These are phyloP conservation scores for Amphipoea lucens DNA, from an alignment of 2,888 invertebrate genomes.

Conservation along the genomic window DNA sequence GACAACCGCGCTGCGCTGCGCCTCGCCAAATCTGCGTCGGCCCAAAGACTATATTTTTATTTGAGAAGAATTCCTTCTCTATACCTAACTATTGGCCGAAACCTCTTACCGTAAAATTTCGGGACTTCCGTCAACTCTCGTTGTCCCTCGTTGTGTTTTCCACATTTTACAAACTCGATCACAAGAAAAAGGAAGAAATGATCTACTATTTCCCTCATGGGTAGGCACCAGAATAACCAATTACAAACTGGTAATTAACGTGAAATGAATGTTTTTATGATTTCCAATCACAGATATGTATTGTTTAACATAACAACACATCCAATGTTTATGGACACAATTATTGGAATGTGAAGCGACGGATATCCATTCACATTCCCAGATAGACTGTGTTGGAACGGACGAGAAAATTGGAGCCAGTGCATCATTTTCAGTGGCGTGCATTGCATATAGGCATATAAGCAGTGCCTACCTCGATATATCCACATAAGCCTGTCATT, in stretches of 20 bases:
- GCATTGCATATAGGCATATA: too few species aligned
- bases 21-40: too few species aligned
- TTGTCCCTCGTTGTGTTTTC: background rate
- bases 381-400: background rate
- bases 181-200: slow-evolving; percentile 3
- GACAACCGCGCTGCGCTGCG: too few species aligned
- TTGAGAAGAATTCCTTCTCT: background rate
- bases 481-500: too few species aligned
- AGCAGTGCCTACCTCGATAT: too few species aligned
- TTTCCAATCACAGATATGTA: slow-evolving; percentile 13
- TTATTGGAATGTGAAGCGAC: slow-evolving; percentile 19
- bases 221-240: background rate
- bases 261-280: slow-evolving; percentile 24
- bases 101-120: background rate
- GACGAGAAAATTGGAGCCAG: background rate
- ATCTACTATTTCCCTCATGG: background rate
- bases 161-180: slow-evolving; percentile 5
- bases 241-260: slow-evolving; percentile 20
- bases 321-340: slow-evolving; percentile 3
- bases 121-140: too few species aligned
- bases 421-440: background rate
- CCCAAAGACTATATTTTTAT: background rate
- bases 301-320: slow-evolving; percentile 12
- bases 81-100: background rate
- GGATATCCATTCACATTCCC: too few species aligned